Evolutionary conservation across 2,797 vertebrate species (phyloP), one percentile per base, ranked within the genome.

Genomic region (Acanthurus lineatus): DNA sequence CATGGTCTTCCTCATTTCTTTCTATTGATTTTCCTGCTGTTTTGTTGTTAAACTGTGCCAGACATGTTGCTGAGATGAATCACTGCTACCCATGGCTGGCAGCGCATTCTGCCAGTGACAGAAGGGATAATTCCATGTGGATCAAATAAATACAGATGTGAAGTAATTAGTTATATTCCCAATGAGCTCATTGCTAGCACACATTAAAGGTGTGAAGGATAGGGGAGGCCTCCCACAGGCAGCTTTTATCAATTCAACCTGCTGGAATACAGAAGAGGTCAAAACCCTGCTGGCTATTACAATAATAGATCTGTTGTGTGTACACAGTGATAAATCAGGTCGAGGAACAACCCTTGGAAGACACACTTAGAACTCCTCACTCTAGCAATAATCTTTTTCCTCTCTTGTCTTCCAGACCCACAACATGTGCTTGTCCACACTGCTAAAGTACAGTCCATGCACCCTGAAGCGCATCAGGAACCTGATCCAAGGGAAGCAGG

Each of bases 101-200:
- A 98, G 97, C 96, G 79, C 96, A 96, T 96, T 95, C 95, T 96
- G 96, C 96, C 94, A 96, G 95, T 97, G 96, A 98, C 97, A 99
- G 98, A 98, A 98, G 97, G 97, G 97, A 97, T 96, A 97, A 98
- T 98, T 98, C 97, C 96, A 89, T 91, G 88, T 94, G 97, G 97
- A 98, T 99, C 97, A 98, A 98, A 99, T 98, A 98, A 98, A 99
- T 99, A 98, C 98, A 99, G 97, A 99, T 99, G 98, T 97, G 97
- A 95, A 96, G 97, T 99, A 99, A 99, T 99, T 99, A 99, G 97
- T 98, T 97, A 94, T 96, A 97, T 97, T 98, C 97, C 98, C 97
- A 97, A 94, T 73, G 97, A 98, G 96, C 95, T 97, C 96, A 96
- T 99, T 97, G 95, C 96, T 95, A 94, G 82, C 90, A 85, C 95